Evolutionary conservation across 2,113 vertebrate species (phyloP).

Genomic region (Sturnira hondurensis): DNA sequence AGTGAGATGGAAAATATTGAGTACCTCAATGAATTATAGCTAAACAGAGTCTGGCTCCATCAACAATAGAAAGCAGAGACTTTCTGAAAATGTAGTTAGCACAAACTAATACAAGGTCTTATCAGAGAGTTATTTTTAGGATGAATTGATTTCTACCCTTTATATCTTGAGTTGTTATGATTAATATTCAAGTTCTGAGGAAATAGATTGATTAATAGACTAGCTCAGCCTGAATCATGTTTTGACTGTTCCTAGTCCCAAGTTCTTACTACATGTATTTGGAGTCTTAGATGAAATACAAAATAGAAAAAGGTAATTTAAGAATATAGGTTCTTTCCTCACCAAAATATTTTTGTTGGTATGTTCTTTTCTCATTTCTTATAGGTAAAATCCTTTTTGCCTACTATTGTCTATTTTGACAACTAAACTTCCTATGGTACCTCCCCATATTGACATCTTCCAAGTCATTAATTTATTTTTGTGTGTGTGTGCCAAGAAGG

Average conservation of each 20-base stretch:
- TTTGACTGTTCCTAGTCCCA: fast-evolving
- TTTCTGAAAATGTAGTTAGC: neutral
- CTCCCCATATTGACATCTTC: neutral
- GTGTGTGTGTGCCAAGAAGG: neutral
- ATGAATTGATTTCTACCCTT: neutral
- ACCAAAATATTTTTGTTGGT: neutral
- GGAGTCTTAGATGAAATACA: neutral
- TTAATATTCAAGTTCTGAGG: neutral
- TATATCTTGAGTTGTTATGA: neutral
- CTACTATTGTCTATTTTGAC: neutral
- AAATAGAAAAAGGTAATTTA: neutral
- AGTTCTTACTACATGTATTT: neutral
- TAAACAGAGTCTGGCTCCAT: neutral
- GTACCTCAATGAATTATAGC: neutral
- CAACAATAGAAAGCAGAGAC: neutral
- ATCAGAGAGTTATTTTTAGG: neutral
- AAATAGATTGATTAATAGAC: neutral
- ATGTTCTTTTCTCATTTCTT: neutral
- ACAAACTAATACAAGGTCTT: neutral
- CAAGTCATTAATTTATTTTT: neutral
- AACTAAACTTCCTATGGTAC: neutral
- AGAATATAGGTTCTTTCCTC: neutral
- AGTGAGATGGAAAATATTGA: neutral
- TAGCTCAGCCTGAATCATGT: neutral
- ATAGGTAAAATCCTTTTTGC: neutral